Evolutionary conservation across 2,797 vertebrate genomes (phyloP).

Genomic region (Oreochromis mossambicus): DNA sequence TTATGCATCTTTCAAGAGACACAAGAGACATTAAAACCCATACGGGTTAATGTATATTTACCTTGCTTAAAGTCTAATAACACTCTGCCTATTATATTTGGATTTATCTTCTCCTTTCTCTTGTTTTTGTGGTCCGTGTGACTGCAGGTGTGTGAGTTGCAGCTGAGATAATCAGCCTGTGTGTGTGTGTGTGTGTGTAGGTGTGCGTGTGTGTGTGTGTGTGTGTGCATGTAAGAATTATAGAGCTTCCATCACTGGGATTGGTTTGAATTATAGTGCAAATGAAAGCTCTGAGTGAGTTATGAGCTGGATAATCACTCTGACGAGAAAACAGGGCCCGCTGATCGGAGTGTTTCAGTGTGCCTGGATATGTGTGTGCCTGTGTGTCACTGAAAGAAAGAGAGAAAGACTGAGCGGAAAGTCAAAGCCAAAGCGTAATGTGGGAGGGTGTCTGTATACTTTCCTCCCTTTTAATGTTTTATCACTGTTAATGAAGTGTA

Average conservation of each 20-base stretch:
- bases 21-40: background rate
- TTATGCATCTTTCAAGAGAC: background rate
- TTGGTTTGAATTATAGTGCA: constrained; percentile 64
- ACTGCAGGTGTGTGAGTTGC: constrained; percentile 62
- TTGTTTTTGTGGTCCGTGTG: constrained; percentile 25
- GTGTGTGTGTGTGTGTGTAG: constrained; percentile 45
- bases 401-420: background rate
- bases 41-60: constrained; percentile 4
- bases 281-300: constrained; percentile 71
- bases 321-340: constrained; percentile 54
- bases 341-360: constrained; percentile 36
- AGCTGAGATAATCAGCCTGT: constrained; percentile 53
- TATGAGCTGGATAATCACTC: constrained; percentile 71
- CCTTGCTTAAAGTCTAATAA: constrained; percentile 1
- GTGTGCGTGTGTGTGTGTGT: constrained; percentile 44
- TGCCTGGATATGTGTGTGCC: background rate
- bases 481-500: constrained; percentile 12
- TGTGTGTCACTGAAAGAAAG: background rate
- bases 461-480: constrained; percentile 36
- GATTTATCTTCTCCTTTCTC: background rate
- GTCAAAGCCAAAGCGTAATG: constrained; percentile 15
- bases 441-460: constrained; percentile 4
- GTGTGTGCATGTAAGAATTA: constrained; percentile 49
- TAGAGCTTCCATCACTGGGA: constrained; percentile 46
- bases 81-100: background rate